Evolutionary conservation across 2,113 vertebrate species (phyloP), one percentile per base, ranked within the genome.

Genomic region (Motacilla tschutschensis): DNA sequence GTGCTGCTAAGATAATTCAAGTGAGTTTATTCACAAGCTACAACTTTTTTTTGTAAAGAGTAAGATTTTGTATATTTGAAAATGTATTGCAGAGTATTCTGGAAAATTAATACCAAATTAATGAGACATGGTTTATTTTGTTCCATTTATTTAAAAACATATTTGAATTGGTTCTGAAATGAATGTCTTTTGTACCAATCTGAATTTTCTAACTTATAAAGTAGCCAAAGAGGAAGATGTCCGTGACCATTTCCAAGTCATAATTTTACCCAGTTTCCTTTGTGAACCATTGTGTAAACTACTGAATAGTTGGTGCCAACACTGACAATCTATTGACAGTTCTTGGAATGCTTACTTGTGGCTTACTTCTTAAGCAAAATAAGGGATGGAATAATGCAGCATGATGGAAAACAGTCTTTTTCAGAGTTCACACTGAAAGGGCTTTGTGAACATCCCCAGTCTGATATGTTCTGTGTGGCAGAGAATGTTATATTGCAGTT

Each of bases 21-120:
- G 54, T 69, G 83, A 91, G 48, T 93, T 93, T 36, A 91, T 88
- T 81, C 85, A 87, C 14, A 41, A 87, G 59, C 54, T 93, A 65
- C 76, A 74, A 63, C 60, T 54, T 85, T 79, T 85, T 79, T 88
- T 93, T 93, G 79, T 89, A 92, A 93, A 88, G 83, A 90, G 20
- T 86, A 92, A 77, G 83, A 84, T 92, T 92, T 89, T 94, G 75
- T 94, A 91, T 90, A 92, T 82, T 92, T 93, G 85, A 93, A 91
- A 88, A 81, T 71, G 59, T 91, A 90, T 79, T 76, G 78, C 86
- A 90, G 83, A 91, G 8, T 91, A 86, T 91, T 92, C 83, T 94
- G 83, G 50, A 90, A 93, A 92, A 91, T 65, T 91, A 50, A 84
- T 89, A 89, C 85, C 79, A 91, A 94, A 91, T 89, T 82, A 94